These are phyloP conservation scores for Thamnophis elegans DNA, from an alignment of 2,797 vertebrate genomes.

Conservation along the genomic window DNA sequence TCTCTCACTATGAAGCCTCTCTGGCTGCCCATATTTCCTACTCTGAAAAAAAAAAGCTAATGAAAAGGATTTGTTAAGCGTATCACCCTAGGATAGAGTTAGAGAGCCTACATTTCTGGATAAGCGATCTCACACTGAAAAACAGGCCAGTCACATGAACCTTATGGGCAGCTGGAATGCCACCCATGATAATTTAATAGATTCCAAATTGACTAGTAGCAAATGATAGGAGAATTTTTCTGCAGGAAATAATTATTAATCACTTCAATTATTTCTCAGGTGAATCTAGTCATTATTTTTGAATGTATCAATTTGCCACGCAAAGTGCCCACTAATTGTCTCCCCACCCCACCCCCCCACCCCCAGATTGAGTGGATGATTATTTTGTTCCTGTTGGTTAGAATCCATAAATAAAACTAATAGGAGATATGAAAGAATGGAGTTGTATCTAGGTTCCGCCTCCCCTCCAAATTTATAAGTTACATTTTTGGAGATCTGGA, in stretches of 20 bases:
- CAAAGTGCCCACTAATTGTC: no score
- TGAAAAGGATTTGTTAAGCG: not conserved
- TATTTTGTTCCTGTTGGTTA: not conserved
- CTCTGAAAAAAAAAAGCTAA: not conserved
- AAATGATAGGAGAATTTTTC: not conserved
- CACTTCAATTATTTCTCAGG: not conserved
- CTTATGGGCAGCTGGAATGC: not conserved
- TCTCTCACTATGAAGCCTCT: not conserved
- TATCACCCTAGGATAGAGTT: not conserved
- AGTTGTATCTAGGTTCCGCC: constrained; percentile 46
- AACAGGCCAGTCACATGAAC: not conserved
- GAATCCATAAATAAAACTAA: not conserved
- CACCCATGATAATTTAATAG: not conserved
- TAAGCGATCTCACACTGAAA: not conserved
- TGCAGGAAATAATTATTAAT: not conserved
- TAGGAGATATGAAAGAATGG: constrained; percentile 38
- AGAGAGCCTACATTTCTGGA: not conserved
- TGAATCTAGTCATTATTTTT: not conserved
- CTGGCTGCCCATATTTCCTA: not conserved
- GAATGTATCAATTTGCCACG: not conserved
- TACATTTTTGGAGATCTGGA: constrained; percentile 52
- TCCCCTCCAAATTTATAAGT: constrained; percentile 62
- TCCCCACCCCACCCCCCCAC: not conserved
- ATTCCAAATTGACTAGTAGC: not conserved
- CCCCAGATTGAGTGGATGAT: not conserved